These are phyloP conservation scores for Sinella curviseta DNA, from an alignment of 1,140 invertebrate genomes.

Conservation along the genomic window DNA sequence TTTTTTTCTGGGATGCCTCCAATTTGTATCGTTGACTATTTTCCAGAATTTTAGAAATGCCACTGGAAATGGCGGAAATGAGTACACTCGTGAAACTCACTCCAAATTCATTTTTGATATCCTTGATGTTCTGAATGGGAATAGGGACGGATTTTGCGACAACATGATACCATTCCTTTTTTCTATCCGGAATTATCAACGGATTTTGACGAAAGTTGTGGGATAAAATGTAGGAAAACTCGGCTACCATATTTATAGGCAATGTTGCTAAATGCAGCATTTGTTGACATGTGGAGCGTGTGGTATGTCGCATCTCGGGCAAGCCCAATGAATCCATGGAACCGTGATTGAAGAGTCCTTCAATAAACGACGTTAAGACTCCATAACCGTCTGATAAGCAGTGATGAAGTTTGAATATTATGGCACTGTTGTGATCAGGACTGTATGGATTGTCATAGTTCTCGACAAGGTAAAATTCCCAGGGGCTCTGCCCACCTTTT, in stretches of 20 bases:
- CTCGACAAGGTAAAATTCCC: background rate
- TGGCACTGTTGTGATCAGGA: no score
- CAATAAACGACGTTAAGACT: no score
- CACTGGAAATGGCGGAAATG: background rate
- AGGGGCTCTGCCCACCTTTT: background rate
- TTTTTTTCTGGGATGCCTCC: no score
- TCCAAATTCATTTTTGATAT: constrained; percentile 10
- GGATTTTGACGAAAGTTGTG: background rate
- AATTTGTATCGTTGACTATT: no score
- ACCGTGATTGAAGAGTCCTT: no score
- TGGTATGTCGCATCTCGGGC: no score
- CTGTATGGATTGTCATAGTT: no score
- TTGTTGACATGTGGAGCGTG: background rate
- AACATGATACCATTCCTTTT: background rate
- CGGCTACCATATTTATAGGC: background rate
- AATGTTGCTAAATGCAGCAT: background rate
- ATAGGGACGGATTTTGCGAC: background rate
- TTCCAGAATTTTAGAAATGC: background rate
- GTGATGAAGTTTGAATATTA: background rate
- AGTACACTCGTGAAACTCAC: constrained; percentile 2
- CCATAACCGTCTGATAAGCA: background rate
- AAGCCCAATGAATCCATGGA: no score
- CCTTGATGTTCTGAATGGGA: background rate
- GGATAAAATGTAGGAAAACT: background rate
- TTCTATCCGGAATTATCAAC: background rate